These are phyloP conservation scores for Mobula birostris DNA, from an alignment of 2,113 vertebrate genomes.

Conservation along the genomic window DNA sequence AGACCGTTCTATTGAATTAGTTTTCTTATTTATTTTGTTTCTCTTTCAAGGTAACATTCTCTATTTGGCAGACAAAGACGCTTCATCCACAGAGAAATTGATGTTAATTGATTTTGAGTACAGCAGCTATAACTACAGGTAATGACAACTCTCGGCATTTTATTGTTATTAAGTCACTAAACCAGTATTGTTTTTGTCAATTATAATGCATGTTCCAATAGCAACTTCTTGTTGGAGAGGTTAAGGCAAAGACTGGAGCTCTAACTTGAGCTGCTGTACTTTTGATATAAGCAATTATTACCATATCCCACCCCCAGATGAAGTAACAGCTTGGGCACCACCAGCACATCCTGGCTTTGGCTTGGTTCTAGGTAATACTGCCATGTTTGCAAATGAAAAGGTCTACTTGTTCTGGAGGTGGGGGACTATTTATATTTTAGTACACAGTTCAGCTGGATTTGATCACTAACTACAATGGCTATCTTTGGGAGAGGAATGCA, in stretches of 20 bases:
- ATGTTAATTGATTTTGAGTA: constrained; percentile 97
- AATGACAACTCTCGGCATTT: not conserved
- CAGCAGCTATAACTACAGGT: constrained; percentile 96
- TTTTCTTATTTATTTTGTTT: not conserved
- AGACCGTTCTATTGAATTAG: no score
- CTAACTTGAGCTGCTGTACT: not conserved
- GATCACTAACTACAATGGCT: not conserved
- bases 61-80: constrained; percentile 55
- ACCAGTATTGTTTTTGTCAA: no score
- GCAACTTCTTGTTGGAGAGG: no score
- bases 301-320: not conserved
- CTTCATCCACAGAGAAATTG: constrained; percentile 55
- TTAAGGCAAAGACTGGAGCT: not conserved
- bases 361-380: no score
- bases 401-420: rapidly evolving
- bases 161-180: not conserved
- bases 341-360: not conserved
- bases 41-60: constrained; percentile 73
- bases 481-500: not conserved
- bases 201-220: no score
- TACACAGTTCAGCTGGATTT: not conserved
- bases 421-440: no score
- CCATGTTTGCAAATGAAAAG: not conserved
- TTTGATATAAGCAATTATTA: no score
- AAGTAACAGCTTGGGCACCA: not conserved